phyloP scores from a whole-genome alignment of 2,888 invertebrate species.

The Nomada fabriciana region DNA sequence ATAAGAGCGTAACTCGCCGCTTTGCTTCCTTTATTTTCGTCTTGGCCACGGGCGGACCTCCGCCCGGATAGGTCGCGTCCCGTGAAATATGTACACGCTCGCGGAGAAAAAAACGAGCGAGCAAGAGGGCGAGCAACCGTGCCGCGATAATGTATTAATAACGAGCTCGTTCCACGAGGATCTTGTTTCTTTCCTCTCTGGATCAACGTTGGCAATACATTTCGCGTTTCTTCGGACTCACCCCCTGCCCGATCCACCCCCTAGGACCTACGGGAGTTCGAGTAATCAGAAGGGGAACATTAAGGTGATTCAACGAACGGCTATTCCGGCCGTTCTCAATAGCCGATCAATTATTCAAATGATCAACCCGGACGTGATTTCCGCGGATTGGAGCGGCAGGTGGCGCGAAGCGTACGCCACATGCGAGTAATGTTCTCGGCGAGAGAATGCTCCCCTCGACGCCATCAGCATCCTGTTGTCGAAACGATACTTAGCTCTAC shows the following conservation, averaged over 20 bases:
- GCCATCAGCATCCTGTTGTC: constrained; percentile 40
- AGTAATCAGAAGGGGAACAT: constrained; percentile 53
- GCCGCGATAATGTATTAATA: constrained; percentile 45
- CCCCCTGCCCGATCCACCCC: constrained; percentile 31
- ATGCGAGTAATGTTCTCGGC: constrained; percentile 61
- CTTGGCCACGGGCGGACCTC: constrained; percentile 8
- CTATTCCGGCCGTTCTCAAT: constrained; percentile 53
- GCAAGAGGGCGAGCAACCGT: constrained; percentile 5
- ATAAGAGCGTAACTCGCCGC: constrained; percentile 42
- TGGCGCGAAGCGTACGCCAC: constrained; percentile 59
- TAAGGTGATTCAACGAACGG: constrained; percentile 67
- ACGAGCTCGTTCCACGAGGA: constrained; percentile 33
- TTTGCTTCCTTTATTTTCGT: constrained; percentile 16
- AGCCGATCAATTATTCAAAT: constrained; percentile 71
- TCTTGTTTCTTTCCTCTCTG: neutral
- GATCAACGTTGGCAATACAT: neutral
- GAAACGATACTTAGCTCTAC: constrained; percentile 47
- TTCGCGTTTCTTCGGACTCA: neutral
- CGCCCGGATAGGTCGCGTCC: neutral
- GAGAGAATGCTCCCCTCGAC: constrained; percentile 20
- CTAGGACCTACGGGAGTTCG: neutral
- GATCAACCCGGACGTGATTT: constrained; percentile 67
- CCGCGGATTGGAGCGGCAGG: constrained; percentile 58
- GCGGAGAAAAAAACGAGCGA: constrained; percentile 1
- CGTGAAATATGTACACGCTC: constrained; percentile 41